Base-by-base conservation (phyloP, 2,113 vertebrate species). In the Chiloscyllium plagiosum region DNA sequence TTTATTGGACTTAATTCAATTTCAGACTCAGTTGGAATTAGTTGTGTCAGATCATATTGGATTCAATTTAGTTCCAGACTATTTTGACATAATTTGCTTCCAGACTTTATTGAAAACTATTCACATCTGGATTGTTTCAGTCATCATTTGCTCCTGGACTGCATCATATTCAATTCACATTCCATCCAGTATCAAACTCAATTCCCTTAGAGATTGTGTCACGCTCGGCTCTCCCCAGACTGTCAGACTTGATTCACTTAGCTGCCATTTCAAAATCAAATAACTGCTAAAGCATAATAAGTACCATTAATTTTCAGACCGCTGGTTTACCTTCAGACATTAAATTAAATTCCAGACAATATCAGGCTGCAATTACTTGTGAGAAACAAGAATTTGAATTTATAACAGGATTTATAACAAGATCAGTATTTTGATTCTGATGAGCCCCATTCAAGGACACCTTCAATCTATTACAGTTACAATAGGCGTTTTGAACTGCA, bases 41-140 rank as follows among this genome's bases (percentile, higher is more conserved):
- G 47, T 95, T 95, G 69, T 95, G 37, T 72, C 37, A 10, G 69
- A 95, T 72, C 94, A 72, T 95, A 72, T 50, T 95, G 94, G 42
- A 95, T 72, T 95, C 94, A 76, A 70, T 95, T 95, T 70, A 95
- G 24, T 95, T 95, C 47, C 69, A 72, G 94, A 95, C 89, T 93
- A 83, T 83, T n/a, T 93, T 93, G 89, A 93, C 89, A 93, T 93
- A 66, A 93, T 68, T 93, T 93, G 89, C 89, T 93, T 93, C 61
- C 89, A 93, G 89, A 93, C 89, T 66, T 93, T 68, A 68, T 93
- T 93, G 61, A 93, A 93, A 93, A 93, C 89, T 93, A 93, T 93
- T 93, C 61, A 93, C 89, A 93, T 93, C 89, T 93, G 89, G 89
- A 66, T 65, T 66, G 61, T 93, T 93, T 93, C 89, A 93, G 89